phyloP scores from a whole-genome alignment of 1,140 invertebrate genomes.

The Drosophila saltans region DNA sequence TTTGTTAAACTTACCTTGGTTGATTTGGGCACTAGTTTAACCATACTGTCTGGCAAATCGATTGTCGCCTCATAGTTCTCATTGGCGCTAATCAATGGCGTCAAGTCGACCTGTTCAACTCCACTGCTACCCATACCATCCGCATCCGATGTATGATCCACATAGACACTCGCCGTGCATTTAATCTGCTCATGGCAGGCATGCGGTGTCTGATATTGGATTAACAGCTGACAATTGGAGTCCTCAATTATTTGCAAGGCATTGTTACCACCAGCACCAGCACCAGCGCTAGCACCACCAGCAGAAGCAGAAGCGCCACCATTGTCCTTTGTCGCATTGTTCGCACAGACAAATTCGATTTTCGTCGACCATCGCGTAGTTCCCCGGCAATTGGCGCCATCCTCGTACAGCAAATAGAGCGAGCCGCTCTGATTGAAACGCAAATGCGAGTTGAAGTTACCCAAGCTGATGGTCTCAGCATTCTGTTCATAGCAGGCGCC shows the following conservation, averaged over 20 bases:
- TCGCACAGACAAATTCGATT: constrained; percentile 84
- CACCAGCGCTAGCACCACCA: not conserved
- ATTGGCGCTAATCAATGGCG: constrained; percentile 81
- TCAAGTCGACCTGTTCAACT: constrained; percentile 81
- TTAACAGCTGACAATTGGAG: constrained; percentile 83
- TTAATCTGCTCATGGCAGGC: constrained; percentile 83
- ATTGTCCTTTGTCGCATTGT: constrained; percentile 75
- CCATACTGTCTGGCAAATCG: constrained; percentile 60
- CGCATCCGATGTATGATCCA: constrained; percentile 53
- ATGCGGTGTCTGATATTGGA: constrained; percentile 83
- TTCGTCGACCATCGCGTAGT: constrained; percentile 82
- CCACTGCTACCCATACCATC: constrained; percentile 55
- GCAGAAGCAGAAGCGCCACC: not conserved
- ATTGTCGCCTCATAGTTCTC: constrained; percentile 84
- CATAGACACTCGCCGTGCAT: constrained; percentile 58
- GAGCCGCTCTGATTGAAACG: constrained; percentile 83
- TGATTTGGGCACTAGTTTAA: constrained; percentile 64
- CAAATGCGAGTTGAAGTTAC: constrained; percentile 84
- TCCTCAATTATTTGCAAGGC: constrained; percentile 83
- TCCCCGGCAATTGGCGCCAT: constrained; percentile 82
- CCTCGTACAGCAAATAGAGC: constrained; percentile 84
- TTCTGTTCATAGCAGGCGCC: constrained; percentile 71
- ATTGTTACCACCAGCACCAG: constrained; percentile 32
- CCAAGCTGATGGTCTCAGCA: constrained; percentile 75
- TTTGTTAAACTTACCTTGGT: constrained; percentile 67